These are phyloP conservation scores for Hyppa rectilinea DNA, from an alignment of 2,888 invertebrate species.

Conservation along the genomic window DNA sequence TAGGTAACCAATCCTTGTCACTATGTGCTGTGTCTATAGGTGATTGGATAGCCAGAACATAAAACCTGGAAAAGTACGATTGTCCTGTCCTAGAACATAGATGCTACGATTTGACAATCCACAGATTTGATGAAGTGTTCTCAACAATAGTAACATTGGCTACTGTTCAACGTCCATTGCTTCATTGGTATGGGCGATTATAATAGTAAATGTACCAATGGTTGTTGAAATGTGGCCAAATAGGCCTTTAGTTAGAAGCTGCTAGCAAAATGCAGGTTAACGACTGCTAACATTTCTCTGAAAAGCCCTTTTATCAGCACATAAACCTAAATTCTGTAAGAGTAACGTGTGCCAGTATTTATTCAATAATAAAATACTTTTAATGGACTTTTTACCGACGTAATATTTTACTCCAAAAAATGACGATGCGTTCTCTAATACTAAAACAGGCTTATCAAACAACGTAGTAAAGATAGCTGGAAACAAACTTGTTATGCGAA, in stretches of 20 bases:
- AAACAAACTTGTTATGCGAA: conserved; percentile 60
- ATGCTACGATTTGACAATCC: conserved; percentile 13
- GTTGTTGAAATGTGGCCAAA: conserved; percentile 36
- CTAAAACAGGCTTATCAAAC: conserved; percentile 49
- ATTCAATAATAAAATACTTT: conserved; percentile 22
- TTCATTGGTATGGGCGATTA: conserved; percentile 8
- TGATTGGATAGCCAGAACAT: neutral
- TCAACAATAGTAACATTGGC: conserved; percentile 16
- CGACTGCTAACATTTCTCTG: conserved; percentile 35
- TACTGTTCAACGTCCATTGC: conserved; percentile 4
- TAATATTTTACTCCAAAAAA: conserved; percentile 23
- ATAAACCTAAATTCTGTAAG: conserved; percentile 53
- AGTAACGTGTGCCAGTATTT: conserved; percentile 19
- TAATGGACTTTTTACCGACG: conserved; percentile 19
- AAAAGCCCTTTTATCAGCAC: conserved; percentile 45
- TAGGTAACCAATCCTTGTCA: conserved; percentile 10
- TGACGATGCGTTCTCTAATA: conserved; percentile 4
- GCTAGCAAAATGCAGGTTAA: conserved; percentile 51
- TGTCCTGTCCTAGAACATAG: neutral
- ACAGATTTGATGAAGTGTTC: neutral
- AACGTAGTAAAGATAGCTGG: conserved; percentile 40
- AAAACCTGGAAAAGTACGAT: neutral
- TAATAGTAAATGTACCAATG: conserved; percentile 11
- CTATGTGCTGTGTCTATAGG: conserved; percentile 7
- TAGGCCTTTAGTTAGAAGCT: conserved; percentile 18